Conservation (phyloP, 2,113 vertebrate genomes). For the Rafetus swinhoei region DNA sequence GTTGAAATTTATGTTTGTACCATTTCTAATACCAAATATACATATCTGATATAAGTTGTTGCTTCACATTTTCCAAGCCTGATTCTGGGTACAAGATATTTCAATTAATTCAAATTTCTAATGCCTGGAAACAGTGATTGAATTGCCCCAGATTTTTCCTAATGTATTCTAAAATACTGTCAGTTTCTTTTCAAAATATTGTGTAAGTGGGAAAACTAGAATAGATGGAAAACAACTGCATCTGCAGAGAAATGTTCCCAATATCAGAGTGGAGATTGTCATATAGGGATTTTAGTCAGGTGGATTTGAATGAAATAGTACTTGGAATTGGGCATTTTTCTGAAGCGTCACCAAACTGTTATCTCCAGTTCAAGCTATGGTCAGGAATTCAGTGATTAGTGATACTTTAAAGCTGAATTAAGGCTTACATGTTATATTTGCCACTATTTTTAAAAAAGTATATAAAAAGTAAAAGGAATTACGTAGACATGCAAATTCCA, state of each 20-base stretch:
- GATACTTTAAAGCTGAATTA: neutral
- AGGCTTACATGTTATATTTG: neutral
- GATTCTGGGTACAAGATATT: neutral
- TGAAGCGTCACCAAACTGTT: neutral
- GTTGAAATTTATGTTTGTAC: neutral
- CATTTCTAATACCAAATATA: neutral
- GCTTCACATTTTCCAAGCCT: neutral
- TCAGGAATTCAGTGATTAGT: neutral
- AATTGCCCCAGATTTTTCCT: too few relatives aligned
- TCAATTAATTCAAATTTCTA: neutral
- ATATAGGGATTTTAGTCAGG: neutral
- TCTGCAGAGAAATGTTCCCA: constrained; percentile 46
- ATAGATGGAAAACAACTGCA: constrained; percentile 9
- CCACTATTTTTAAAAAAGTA: neutral
- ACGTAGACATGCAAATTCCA: neutral
- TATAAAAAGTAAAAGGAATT: neutral
- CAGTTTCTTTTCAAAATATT: neutral
- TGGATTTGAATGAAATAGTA: neutral
- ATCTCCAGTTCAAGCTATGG: neutral
- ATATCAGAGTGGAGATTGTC: neutral
- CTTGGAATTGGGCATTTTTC: neutral
- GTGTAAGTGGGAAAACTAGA: constrained; percentile 46
- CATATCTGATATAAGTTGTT: neutral
- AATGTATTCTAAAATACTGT: fast-evolving
- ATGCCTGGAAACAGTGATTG: neutral